Conservation (phyloP, 2,113 vertebrate genomes). For the Rostratula benghalensis region DNA sequence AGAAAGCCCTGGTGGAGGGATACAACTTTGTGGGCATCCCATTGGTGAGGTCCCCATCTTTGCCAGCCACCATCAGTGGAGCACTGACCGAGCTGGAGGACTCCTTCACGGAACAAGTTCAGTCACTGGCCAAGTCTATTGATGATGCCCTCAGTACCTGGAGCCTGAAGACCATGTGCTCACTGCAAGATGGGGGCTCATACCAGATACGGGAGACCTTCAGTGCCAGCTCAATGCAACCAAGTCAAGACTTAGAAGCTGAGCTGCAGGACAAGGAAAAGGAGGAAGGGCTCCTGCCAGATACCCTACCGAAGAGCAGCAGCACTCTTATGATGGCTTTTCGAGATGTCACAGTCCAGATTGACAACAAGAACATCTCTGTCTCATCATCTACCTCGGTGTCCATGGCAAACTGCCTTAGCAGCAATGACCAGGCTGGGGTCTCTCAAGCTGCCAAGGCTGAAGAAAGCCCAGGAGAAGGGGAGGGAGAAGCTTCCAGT, state of each 20-base stretch:
- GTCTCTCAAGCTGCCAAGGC: constrained; percentile 44
- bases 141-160: constrained; percentile 96
- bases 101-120: constrained; percentile 96
- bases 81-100: constrained; percentile 95
- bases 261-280: constrained; percentile 80
- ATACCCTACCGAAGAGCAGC: constrained; percentile 85
- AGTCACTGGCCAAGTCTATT: constrained; percentile 95
- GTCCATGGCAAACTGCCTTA: constrained; percentile 87
- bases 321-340: constrained; percentile 98
- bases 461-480: constrained; percentile 45
- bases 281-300: constrained; percentile 67
- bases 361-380: constrained; percentile 95
- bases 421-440: constrained; percentile 28
- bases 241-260: constrained; percentile 71
- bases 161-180: constrained; percentile 96
- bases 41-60: constrained; percentile 87
- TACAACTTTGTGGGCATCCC: constrained; percentile 89
- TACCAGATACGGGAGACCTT: constrained; percentile 93
- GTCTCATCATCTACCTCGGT: constrained; percentile 92
- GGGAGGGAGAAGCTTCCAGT: constrained; percentile 7
- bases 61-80: constrained; percentile 85
- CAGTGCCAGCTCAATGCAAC: constrained; percentile 69
- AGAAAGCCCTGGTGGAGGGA: constrained; percentile 91
- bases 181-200: constrained; percentile 82
- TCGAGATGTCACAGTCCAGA: constrained; percentile 96